These are phyloP conservation scores for Lysiphlebus fabarum DNA, from an alignment of 1,140 invertebrate species.

Conservation along the genomic window DNA sequence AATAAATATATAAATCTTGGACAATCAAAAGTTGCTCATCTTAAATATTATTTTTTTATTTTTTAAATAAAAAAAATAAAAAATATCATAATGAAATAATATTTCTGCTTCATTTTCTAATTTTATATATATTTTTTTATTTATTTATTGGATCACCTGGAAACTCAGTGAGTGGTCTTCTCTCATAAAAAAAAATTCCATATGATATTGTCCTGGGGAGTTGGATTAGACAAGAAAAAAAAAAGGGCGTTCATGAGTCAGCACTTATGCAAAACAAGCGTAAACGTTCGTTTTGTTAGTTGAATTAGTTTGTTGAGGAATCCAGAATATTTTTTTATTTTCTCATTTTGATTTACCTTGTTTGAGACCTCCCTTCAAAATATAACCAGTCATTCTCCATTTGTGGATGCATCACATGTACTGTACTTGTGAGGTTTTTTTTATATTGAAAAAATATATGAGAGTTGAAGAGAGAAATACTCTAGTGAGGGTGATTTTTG, in stretches of 20 bases:
- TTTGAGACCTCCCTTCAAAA: conserved; percentile 5
- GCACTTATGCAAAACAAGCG: conserved; percentile 49
- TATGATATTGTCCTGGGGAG: neutral
- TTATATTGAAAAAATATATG: no score
- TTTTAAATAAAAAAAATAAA: conserved; percentile 2
- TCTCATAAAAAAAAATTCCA: neutral
- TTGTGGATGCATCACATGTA: conserved; percentile 2
- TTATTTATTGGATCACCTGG: conserved; percentile 13
- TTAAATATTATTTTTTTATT: no score
- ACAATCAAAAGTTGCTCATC: neutral
- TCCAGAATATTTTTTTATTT: conserved; percentile 16
- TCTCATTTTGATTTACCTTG: neutral
- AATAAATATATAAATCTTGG: no score
- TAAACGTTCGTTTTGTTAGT: conserved; percentile 54
- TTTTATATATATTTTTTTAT: neutral
- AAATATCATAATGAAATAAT: neutral
- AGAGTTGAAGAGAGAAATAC: neutral
- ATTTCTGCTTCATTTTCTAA: neutral
- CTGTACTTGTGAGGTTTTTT: neutral
- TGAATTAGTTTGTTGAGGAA: conserved; percentile 45
- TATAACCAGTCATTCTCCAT: conserved; percentile 17
- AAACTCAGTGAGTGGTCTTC: neutral
- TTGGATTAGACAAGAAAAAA: conserved; percentile 10
- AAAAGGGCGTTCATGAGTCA: conserved; percentile 37
- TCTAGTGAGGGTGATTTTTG: conserved; percentile 47